Evolutionary conservation across 2,113 vertebrate genomes (phyloP), one percentile per base, ranked within the genome.

Genomic region (Atlantisia rogersi): DNA sequence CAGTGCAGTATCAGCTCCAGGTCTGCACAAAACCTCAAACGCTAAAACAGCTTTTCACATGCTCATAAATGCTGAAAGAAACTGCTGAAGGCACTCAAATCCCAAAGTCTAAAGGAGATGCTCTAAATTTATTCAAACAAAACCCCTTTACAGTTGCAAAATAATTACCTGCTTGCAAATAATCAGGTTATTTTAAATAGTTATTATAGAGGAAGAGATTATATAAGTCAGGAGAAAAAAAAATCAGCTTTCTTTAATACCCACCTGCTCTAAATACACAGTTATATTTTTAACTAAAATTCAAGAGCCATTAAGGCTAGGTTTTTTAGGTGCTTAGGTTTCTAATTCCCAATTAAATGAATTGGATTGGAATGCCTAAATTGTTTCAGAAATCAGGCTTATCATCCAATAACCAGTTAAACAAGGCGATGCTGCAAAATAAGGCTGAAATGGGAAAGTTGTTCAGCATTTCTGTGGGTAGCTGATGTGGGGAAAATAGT

Each of bases 291-390:
- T 82, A 96, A 92, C 68, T 84, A 96, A 91, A 91, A 88, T 50
- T 96, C 65, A 95, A 88, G 35, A 80, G 77, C 24, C 77, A 73
- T 87, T 92, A 90, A 91, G 81, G 64, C 59, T 75, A 77, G 60
- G 60, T 94, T 89, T 55, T 79, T 59, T 79, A 90, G 78, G 84
- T 92, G 75, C 90, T 95, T 85, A 92, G 53, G 63, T 74, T 90
- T 90, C 44, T 96, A 94, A 96, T 89, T 95, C 86, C 70, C 70
- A 95, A 64, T 96, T 82, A 95, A 94, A 95, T 87, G 91, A 96
- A 94, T 82, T 85, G 90, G 81, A 95, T 95, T 96, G 69, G 37
- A 94, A 95, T 32, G 82, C 37, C 55, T 90, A 95, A 93, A 96
- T 63, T 76, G 59, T 50, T 86, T 89, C 48, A 90, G 69, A 91